Conservation (phyloP, 2,797 vertebrate species). For the Coregonus suidteri region DNA sequence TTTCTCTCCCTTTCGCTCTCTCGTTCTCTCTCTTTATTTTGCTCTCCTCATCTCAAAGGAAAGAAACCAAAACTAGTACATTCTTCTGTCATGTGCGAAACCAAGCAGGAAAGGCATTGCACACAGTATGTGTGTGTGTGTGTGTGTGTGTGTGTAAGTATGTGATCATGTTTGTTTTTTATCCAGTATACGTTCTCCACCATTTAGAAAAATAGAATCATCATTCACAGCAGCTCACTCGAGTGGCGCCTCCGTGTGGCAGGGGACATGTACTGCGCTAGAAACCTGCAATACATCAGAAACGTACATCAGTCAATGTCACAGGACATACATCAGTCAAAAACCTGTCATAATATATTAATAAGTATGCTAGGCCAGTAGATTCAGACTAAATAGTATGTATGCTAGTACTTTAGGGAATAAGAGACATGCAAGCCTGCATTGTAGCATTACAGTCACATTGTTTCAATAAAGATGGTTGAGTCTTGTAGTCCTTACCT, state of each 20-base stretch:
- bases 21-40: background rate
- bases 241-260: conserved; percentile 33
- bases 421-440: background rate
- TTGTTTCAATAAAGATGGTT: background rate
- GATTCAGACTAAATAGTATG: background rate
- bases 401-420: background rate
- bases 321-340: background rate
- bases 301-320: conserved; percentile 22
- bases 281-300: conserved; percentile 56
- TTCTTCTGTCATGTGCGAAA: conserved; percentile 30
- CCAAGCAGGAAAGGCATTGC: conserved; percentile 42
- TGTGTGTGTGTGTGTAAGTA: background rate
- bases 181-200: conserved; percentile 60
- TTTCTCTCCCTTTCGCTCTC: too few species aligned
- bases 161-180: conserved; percentile 37
- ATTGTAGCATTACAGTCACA: background rate
- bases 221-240: conserved; percentile 60
- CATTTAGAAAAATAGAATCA: conserved; percentile 63
- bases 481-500: conserved; percentile 23
- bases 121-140: conserved; percentile 37
- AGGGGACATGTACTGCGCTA: conserved; percentile 32
- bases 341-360: background rate
- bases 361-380: too few species aligned
- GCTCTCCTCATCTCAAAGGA: conserved; percentile 7
- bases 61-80: conserved; percentile 31